Conservation (phyloP, 1,140 invertebrate species). For the Whitmania pigra region DNA sequence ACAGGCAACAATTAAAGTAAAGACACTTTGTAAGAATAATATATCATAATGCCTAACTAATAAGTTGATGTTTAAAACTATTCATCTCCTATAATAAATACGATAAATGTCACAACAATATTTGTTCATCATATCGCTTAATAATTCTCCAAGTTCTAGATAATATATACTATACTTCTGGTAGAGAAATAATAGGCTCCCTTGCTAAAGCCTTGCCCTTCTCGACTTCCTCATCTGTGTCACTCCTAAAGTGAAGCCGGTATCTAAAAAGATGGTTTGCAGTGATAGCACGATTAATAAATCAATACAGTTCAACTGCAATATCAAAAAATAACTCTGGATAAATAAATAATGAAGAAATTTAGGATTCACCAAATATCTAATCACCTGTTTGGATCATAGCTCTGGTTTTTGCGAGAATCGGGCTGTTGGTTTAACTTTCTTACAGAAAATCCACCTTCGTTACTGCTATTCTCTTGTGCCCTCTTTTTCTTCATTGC, state of each 20-base stretch:
- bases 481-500: conserved; percentile 1
- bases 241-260: conserved; percentile 40
- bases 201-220: conserved; percentile 35
- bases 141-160: no score
- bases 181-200: conserved; percentile 30
- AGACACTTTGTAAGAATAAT: no score
- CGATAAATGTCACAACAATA: no score
- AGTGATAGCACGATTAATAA: background rate
- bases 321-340: background rate
- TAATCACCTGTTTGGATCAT: conserved; percentile 24
- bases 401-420: conserved; percentile 10
- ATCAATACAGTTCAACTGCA: background rate
- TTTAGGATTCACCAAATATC: background rate
- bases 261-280: conserved; percentile 33
- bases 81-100: no score
- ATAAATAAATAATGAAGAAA: conserved; percentile 7
- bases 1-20: no score
- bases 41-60: no score
- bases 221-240: conserved; percentile 40
- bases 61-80: no score
- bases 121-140: no score
- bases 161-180: conserved; percentile 30
- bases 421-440: conserved; percentile 22
- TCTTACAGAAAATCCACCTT: conserved; percentile 9
- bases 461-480: background rate